Base-by-base conservation (phyloP, 1,140 invertebrate species). In the Pygmarrhopalites habei region DNA sequence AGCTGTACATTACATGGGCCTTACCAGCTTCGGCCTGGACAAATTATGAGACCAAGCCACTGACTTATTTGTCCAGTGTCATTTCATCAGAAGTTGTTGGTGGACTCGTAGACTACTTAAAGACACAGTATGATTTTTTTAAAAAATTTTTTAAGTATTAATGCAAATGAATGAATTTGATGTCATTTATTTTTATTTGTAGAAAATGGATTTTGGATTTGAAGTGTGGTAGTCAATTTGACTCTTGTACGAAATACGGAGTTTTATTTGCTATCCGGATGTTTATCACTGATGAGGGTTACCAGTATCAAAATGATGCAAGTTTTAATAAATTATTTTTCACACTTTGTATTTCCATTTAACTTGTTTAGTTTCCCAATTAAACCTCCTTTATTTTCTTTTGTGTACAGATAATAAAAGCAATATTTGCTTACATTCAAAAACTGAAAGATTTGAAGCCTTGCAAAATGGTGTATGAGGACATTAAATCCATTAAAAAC, bases 221-320 rank as follows among this genome's bases (percentile, higher is more conserved):
- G 5, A 21, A 55, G 23, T 55, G 12, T 21, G 51, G 51, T 17
- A 4, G 7, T 12, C 51, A 55, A 19, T 17, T 55, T 5, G 29
- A 28, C 23, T 55, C 51, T 10, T 7, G 26, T 10, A 28, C 51
- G 7, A 55, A 55, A 21, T 55, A 55, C 26, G 51, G 51, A 14
- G 79, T 83, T 4, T 76, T 91, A 49, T 93, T 93, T 74, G 82
- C 78, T 25, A 75, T 94, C 1, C 82, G 81, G 64, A 79, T 95
- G 17, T 80, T 83, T 28, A 77, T 96, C 2, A 93, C 90, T 0
- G 85, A 90, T 58, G 82, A 88, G 65, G 92, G 92, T 21, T 79
- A 87, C 25, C 74, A n/a, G n/a, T n/a, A n/a, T n/a, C n/a, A n/a
- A n/a, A n/a, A n/a, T n/a, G n/a, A n/a, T n/a, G n/a, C n/a, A n/a